phyloP scores from a whole-genome alignment of 1,140 invertebrate genomes.

The Cyclina sinensis region DNA sequence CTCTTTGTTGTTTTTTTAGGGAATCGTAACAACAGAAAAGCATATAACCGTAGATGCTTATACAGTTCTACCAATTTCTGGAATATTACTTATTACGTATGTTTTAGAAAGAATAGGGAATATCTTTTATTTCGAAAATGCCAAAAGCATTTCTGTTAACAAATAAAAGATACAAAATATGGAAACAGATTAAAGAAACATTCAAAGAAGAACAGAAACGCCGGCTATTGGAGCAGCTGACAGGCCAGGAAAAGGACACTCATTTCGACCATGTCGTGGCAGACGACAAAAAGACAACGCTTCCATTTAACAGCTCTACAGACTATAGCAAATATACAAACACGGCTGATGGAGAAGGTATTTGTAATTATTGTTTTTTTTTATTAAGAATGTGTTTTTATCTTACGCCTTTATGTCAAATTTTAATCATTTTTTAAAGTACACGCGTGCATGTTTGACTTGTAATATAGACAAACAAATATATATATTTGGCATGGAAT shows the following conservation, averaged over 20 bases:
- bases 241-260: neutral
- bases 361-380: neutral
- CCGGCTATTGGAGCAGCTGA: constrained; percentile 24
- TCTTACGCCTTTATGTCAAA: too few relatives aligned
- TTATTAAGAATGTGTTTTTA: too few relatives aligned
- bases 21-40: too few relatives aligned
- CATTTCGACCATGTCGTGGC: constrained; percentile 27
- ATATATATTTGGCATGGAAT: too few relatives aligned
- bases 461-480: too few relatives aligned
- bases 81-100: neutral
- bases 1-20: neutral
- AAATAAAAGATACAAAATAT: constrained; percentile 69
- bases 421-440: too few relatives aligned
- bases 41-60: too few relatives aligned
- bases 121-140: constrained; percentile 36
- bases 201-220: constrained; percentile 54
- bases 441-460: too few relatives aligned
- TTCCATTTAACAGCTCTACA: constrained; percentile 25
- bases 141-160: constrained; percentile 65
- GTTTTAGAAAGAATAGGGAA: neutral
- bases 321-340: constrained; percentile 66
- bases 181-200: constrained; percentile 66
- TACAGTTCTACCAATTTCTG: neutral
- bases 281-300: constrained; percentile 20
- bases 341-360: constrained; percentile 57